Percentiles rank a stretch among this genome's conserved stretches.
These are phyloP conservation scores for Seira musarum DNA, from an alignment of 2,888 invertebrate genomes.

Conservation along the genomic window DNA sequence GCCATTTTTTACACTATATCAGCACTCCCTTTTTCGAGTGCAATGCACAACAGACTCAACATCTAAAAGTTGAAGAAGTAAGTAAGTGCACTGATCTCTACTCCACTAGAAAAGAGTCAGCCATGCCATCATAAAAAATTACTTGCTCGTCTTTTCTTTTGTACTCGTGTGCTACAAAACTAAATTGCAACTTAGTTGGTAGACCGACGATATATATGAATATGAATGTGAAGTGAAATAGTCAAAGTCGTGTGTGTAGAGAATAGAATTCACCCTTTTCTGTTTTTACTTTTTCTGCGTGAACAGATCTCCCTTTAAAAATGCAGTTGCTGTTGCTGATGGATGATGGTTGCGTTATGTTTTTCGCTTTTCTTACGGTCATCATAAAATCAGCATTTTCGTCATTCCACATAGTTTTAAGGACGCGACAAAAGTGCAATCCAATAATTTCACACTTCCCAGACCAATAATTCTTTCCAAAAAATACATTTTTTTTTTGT, in stretches of 20 bases:
- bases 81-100: background rate
- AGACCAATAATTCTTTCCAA: no score
- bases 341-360: no score
- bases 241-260: background rate
- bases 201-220: background rate
- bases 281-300: conserved; percentile 3
- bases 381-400: no score
- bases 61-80: background rate
- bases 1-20: background rate
- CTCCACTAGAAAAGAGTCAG: background rate
- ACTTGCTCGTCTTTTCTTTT: background rate
- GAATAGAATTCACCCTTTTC: background rate
- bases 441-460: no score
- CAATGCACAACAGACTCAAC: conserved; percentile 1
- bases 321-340: no score
- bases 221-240: background rate
- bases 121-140: conserved; percentile 3
- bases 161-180: conserved; percentile 4
- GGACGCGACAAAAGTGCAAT: no score
- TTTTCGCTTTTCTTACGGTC: no score
- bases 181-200: background rate
- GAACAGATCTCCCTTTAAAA: background rate
- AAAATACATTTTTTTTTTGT: no score
- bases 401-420: no score
- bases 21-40: conserved; percentile 7